Evolutionary conservation across 2,113 vertebrate genomes (phyloP), one percentile per base, ranked within the genome.

Genomic region (Syngnathus typhle): DNA sequence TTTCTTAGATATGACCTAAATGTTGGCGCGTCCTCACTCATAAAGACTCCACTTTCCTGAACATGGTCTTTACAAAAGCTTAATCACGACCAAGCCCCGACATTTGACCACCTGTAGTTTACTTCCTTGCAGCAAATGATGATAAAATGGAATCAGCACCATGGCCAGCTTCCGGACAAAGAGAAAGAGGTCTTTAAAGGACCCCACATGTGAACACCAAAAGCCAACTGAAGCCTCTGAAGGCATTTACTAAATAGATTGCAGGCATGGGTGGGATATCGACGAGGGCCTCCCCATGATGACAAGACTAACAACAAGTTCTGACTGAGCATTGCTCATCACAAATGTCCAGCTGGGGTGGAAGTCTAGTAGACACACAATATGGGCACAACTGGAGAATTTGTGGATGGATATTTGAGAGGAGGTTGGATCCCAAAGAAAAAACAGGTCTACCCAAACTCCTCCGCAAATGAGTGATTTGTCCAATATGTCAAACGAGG

Each of bases 41-140:
- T 27, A 59, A 13, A 37, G 54, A n/a, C 19, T 59, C 56, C 41
- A 13, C 44, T 68, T 71, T 64, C 19, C 23, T 56, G 63, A 66
- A 70, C 83, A 80, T 69, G 84, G 72, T 1, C 63, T 77, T 78
- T 83, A 76, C 60, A 47, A 46, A 59, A 27, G 43, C 74, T 73
- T 66, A 19, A 3, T 62, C 78, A 83, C 80, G 62, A 32, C 61
- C 70, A 74, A 64, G 76, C 78, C 74, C 67, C 8, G 1, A 23
- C 38, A 62, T 62, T 43, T 43, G 41, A 43, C 9, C 18, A 54
- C 72, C 54, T 49, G 54, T 78, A 80, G 74, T 78, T 86, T 73
- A 75, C 3, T 49, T 69, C 60, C 58, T 69, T 61, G 13, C 37
- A 21, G 43, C 60, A 43, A 43, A 61, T 12, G 37, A 61, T 13